Base-by-base conservation (phyloP, 1,140 invertebrate species). In the Gryon sp. region DNA sequence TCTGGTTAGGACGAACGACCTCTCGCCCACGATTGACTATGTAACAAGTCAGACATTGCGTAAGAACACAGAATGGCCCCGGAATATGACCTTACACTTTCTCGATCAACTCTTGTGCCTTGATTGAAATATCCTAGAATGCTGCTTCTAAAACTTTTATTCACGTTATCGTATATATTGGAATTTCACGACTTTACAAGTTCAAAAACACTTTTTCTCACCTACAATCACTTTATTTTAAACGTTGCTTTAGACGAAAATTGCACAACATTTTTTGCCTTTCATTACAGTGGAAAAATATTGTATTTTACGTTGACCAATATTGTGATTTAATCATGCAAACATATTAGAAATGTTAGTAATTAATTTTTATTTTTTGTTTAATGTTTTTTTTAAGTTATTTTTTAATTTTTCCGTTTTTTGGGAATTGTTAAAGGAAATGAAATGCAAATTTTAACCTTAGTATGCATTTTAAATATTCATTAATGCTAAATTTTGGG, bases 1-100 rank as follows among this genome's bases (percentile, higher is more conserved):
- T 82, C 72, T 80, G 63, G 77, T 60, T 77, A 70, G 75, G 76
- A 70, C 79, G 80, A 79, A 68, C 79, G 80, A 80, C 76, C 75
- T 81, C 78, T 78, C 75, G 68, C 60, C 60, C 78, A 72, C 74
- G 68, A 78, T 68, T 77, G 65, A 68, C 65, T 69, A 50, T 75
- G 40, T 82, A 81, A 80, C 68, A 22, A 79, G 78, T 65, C 41
- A 53, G 48, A 40, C 32, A 76, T 82, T 82, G 74, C 78, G 74
- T 76, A 82, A 82, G 59, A 69, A 22, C 20, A 46, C 59, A 66
- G 74, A 77, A 66, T 77, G 66, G 65, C 74, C 66, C 60, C 74
- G 74, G 74, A 77, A 77, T 77, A 77, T 76, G 66, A 77, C 74
- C 74, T 77, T 70, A 77, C 60, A 69, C 66, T 77, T 72, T 66